A percentile compares a stretch with the other conserved stretches of the same genome.
Conservation (phyloP, 92 coral and sea anemone genomes). For the Muricea muricata region DNA sequence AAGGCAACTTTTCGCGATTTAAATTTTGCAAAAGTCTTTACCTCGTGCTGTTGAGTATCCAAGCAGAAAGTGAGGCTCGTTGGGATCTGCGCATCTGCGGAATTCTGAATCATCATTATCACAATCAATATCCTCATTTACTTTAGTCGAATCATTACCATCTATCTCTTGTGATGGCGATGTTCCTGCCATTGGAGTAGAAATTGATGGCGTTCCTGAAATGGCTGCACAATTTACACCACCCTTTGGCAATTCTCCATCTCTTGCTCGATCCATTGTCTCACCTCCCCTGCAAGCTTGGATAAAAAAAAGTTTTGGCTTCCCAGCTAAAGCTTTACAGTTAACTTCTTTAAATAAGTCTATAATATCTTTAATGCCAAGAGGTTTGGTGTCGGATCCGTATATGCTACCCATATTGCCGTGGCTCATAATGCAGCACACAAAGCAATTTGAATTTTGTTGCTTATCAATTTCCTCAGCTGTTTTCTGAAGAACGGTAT, state of each 20-base stretch:
- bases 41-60: slow-evolving; percentile 99
- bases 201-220: neutral
- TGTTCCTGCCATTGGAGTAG: too few species aligned
- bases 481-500: slow-evolving; percentile 56
- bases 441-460: slow-evolving; percentile 72
- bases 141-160: too few species aligned
- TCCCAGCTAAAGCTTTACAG: slow-evolving; percentile 72
- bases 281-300: slow-evolving; percentile 89
- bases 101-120: slow-evolving; percentile 57
- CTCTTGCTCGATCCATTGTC: neutral
- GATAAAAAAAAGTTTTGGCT: slow-evolving; percentile 89
- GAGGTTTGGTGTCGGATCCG: slow-evolving; percentile 71
- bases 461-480: slow-evolving; percentile 57
- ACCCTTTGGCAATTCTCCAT: neutral
- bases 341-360: slow-evolving; percentile 74
- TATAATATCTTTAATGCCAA: slow-evolving; percentile 66
- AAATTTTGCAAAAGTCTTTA: slow-evolving; percentile 41
- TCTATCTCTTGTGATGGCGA: slow-evolving; percentile 39
- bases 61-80: slow-evolving; percentile 86
- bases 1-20: too few species aligned
- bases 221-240: too few species aligned
- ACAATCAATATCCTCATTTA: slow-evolving; percentile 16
- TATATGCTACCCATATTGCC: slow-evolving; percentile 79
- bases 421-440: slow-evolving; percentile 88
- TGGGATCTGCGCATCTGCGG: slow-evolving; percentile 81